Conservation (phyloP, 2,888 invertebrate species). For the Fragum sueziense region DNA sequence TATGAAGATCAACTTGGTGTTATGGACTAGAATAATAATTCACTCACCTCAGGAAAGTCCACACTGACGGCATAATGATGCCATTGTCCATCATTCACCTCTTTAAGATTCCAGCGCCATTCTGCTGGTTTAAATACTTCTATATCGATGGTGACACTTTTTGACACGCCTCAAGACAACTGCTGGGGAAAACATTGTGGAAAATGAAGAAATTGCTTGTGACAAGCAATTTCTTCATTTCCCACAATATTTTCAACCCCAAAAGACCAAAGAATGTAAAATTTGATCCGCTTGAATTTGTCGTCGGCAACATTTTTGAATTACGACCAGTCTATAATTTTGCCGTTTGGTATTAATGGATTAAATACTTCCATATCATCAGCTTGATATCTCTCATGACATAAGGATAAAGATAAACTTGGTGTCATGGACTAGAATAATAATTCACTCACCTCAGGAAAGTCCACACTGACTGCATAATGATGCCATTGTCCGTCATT, state of each 20-base stretch:
- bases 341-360: too few species aligned
- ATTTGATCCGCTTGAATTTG: too few species aligned
- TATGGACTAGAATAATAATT: conserved; percentile 99
- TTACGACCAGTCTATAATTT: too few species aligned
- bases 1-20: conserved; percentile 96
- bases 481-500: conserved; percentile 99
- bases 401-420: conserved; percentile 94
- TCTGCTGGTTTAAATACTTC: conserved; percentile 92
- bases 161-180: too few species aligned
- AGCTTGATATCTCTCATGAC: conserved; percentile 88
- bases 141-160: too few species aligned
- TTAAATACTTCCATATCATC: too few species aligned
- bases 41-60: conserved; percentile 96
- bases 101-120: conserved; percentile 97
- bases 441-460: conserved; percentile 94
- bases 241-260: too few species aligned
- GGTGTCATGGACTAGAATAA: conserved; percentile 98
- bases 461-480: conserved; percentile 95
- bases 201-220: too few species aligned
- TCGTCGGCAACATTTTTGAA: too few species aligned
- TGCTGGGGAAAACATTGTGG: too few species aligned
- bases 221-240: too few species aligned
- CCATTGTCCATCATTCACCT: conserved; percentile 99
- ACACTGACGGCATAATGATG: conserved; percentile 98
- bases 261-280: too few species aligned